Evolutionary conservation across 35 echinoderm and acorn worm species (phyloP).

Genomic region (Apostichopus parvimensis): DNA sequence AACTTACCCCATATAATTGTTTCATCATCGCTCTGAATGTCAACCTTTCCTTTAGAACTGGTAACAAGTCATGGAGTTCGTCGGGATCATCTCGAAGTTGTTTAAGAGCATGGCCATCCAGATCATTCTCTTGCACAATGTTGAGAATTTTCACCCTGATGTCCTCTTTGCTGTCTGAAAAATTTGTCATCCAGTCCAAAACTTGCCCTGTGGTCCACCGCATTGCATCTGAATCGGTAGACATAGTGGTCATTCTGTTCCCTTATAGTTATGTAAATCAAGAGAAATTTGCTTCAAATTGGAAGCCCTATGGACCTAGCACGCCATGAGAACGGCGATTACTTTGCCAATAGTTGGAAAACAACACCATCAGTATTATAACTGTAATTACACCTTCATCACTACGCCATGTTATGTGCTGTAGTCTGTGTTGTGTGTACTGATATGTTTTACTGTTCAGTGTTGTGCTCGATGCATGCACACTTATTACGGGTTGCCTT

Average conservation of each 20-base stretch:
- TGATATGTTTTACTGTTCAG: neutral
- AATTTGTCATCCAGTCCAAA: constrained; percentile 56
- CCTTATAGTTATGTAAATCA: neutral
- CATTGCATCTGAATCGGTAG: neutral
- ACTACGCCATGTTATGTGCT: too few relatives aligned
- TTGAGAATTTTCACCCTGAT: constrained; percentile 27
- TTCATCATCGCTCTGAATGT: constrained; percentile 56
- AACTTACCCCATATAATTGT: constrained; percentile 29
- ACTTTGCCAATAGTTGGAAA: too few relatives aligned
- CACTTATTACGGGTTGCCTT: neutral
- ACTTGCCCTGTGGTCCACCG: constrained; percentile 37
- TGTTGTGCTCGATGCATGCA: neutral
- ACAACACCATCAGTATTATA: too few relatives aligned
- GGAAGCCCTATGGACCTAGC: neutral
- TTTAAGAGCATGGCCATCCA: constrained; percentile 49
- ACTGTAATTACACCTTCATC: too few relatives aligned
- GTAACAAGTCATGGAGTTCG: constrained; percentile 48
- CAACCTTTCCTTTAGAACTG: constrained; percentile 48
- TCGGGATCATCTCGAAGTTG: constrained; percentile 45
- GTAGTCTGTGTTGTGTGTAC: neutral
- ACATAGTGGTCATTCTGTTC: neutral
- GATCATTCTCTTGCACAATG: constrained; percentile 50
- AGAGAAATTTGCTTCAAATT: neutral
- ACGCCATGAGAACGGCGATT: too few relatives aligned
- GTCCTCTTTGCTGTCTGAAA: constrained; percentile 51